phyloP scores from a whole-genome alignment of 1,140 invertebrate genomes.

The Anagrus nilaparvatae region DNA sequence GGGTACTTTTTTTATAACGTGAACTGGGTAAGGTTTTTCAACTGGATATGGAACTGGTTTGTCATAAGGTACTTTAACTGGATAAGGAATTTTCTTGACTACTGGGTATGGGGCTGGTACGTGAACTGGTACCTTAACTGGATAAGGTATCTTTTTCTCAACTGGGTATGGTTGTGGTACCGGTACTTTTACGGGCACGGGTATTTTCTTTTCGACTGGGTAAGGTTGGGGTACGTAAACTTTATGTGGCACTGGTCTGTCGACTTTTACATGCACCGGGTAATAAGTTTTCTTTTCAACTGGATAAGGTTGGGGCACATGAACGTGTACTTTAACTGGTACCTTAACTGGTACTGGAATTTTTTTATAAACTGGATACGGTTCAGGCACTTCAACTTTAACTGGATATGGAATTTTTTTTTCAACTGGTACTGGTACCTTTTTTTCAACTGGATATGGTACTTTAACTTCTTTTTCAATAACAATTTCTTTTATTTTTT shows the following conservation, averaged over 20 bases:
- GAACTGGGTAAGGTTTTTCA: slow-evolving; percentile 29
- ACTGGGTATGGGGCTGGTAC: slow-evolving; percentile 48
- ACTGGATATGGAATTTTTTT: slow-evolving; percentile 32
- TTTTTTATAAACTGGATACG: slow-evolving; percentile 35
- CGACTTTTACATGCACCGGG: slow-evolving; percentile 26
- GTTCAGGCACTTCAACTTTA: slow-evolving; percentile 31
- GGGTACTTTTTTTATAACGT: slow-evolving; percentile 24
- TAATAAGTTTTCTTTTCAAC: slow-evolving; percentile 34
- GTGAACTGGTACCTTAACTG: slow-evolving; percentile 52
- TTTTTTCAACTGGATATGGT: slow-evolving; percentile 50
- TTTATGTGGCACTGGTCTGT: slow-evolving; percentile 41
- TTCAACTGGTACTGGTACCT: slow-evolving; percentile 35
- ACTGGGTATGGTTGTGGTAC: slow-evolving; percentile 49
- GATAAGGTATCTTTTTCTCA: slow-evolving; percentile 31
- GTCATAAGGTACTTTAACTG: slow-evolving; percentile 46
- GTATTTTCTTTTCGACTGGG: slow-evolving; percentile 25
- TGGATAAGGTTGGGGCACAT: slow-evolving; percentile 36
- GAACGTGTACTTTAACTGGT: slow-evolving; percentile 42
- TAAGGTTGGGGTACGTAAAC: slow-evolving; percentile 25
- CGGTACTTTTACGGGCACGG: slow-evolving; percentile 43
- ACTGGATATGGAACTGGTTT: slow-evolving; percentile 49
- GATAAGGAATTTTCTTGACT: slow-evolving; percentile 39
- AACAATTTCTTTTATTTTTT: slow-evolving; percentile 45
- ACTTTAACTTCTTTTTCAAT: slow-evolving; percentile 56
- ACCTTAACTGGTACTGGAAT: slow-evolving; percentile 38